Percentiles rank a stretch among this genome's conserved stretches.
These are phyloP conservation scores for Acrocera orbiculus DNA, from an alignment of 2,888 invertebrate species.

Conservation along the genomic window DNA sequence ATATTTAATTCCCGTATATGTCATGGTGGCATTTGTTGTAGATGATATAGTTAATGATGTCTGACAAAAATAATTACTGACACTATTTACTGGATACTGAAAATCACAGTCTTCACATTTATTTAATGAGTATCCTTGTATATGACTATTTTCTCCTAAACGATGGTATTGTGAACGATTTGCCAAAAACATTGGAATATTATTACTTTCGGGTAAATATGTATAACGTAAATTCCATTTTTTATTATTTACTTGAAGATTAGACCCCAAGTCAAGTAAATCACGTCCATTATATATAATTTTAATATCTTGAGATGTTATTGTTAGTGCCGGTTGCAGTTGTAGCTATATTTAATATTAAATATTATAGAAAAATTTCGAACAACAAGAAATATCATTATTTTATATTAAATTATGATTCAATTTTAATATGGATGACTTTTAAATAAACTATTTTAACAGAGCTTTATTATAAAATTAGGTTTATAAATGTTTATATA, in stretches of 20 bases:
- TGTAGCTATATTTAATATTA: no score
- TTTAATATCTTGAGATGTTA: slow-evolving; percentile 21
- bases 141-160: slow-evolving; percentile 36
- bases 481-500: no score
- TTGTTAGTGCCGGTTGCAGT: slow-evolving; percentile 10
- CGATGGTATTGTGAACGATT: slow-evolving; percentile 45
- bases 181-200: slow-evolving; percentile 39
- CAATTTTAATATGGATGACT: no score
- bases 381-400: no score
- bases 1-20: slow-evolving; percentile 9
- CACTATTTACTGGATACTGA: slow-evolving; percentile 23
- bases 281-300: slow-evolving; percentile 37
- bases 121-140: slow-evolving; percentile 40
- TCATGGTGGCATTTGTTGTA: slow-evolving; percentile 11
- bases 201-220: slow-evolving; percentile 38
- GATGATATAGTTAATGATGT: slow-evolving; percentile 14
- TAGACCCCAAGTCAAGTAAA: slow-evolving; percentile 40
- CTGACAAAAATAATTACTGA: slow-evolving; percentile 13
- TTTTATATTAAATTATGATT: no score
- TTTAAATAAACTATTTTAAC: no score
- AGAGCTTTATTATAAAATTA: no score
- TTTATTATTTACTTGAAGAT: slow-evolving; percentile 31
- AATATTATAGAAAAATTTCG: no score
- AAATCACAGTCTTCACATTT: slow-evolving; percentile 36
- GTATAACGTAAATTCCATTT: slow-evolving; percentile 40